These are phyloP conservation scores for Peucedramus taeniatus DNA, from an alignment of 2,113 vertebrate genomes.

Conservation along the genomic window DNA sequence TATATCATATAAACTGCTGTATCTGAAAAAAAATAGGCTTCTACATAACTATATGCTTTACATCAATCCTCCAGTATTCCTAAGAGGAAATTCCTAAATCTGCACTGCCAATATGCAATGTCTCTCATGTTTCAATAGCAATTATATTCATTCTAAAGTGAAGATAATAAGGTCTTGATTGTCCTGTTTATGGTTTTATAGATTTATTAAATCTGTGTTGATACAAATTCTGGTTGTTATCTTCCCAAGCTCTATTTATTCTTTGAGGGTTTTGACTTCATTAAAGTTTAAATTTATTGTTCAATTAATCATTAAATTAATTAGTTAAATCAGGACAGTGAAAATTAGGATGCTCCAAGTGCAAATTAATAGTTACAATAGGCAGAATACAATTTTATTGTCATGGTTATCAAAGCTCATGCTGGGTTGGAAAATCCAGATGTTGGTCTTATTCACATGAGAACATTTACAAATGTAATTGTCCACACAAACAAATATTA, in stretches of 20 bases:
- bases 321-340: background rate
- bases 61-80: background rate
- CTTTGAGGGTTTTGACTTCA: background rate
- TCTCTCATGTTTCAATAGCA: background rate
- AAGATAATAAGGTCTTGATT: background rate
- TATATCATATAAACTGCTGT: background rate
- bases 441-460: background rate
- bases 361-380: background rate
- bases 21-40: background rate
- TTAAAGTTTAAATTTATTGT: background rate
- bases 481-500: background rate
- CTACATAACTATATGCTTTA: background rate
- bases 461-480: background rate
- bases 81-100: background rate
- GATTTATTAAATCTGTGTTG: background rate
- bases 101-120: background rate
- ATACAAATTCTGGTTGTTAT: background rate
- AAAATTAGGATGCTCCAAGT: background rate
- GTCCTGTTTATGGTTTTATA: background rate
- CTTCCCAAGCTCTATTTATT: background rate
- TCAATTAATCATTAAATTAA: background rate
- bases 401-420: background rate
- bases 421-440: background rate
- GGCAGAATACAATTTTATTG: background rate
- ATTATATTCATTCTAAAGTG: background rate